A percentile compares a stretch with the other conserved stretches of the same genome.
These are phyloP conservation scores for Caenorhabditis sinica DNA, from an alignment of 2,888 invertebrate genomes.

Conservation along the genomic window DNA sequence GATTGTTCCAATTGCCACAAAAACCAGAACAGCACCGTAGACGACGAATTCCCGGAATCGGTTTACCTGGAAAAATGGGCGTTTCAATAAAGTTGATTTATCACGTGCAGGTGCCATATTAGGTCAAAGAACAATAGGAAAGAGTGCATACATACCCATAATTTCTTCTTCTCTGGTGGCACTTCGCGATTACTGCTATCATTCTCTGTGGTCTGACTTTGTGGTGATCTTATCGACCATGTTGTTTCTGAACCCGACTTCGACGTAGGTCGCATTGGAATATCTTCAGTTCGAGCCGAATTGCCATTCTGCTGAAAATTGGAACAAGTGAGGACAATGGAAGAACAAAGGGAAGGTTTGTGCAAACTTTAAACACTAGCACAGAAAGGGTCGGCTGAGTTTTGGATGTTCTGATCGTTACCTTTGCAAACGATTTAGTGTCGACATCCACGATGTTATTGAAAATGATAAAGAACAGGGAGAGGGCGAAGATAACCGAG, in stretches of 20 bases:
- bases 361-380: not conserved
- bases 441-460: slow-evolving; percentile 48
- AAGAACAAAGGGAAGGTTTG: not conserved
- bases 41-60: slow-evolving; percentile 63
- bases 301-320: slow-evolving; percentile 33
- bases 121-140: not conserved
- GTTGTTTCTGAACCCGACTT: slow-evolving; percentile 52
- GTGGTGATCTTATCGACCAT: slow-evolving; percentile 45
- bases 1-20: slow-evolving; percentile 52
- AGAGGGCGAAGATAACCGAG: slow-evolving; percentile 55
- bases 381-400: not conserved
- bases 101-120: not conserved
- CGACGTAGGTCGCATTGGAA: slow-evolving; percentile 60
- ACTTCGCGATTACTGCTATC: slow-evolving; percentile 21
- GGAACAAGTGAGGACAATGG: slow-evolving; percentile 1
- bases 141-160: slow-evolving; percentile 38
- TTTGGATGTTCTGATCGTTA: not conserved
- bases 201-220: not conserved
- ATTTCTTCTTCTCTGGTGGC: slow-evolving; percentile 36
- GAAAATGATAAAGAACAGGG: slow-evolving; percentile 63
- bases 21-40: slow-evolving; percentile 53
- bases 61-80: slow-evolving; percentile 53
- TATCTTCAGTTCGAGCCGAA: slow-evolving; percentile 43
- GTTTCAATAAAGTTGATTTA: not conserved
- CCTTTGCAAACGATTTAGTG: slow-evolving; percentile 58